These are phyloP conservation scores for Trichopria drosophilae DNA, from an alignment of 2,888 invertebrate species.

Conservation along the genomic window DNA sequence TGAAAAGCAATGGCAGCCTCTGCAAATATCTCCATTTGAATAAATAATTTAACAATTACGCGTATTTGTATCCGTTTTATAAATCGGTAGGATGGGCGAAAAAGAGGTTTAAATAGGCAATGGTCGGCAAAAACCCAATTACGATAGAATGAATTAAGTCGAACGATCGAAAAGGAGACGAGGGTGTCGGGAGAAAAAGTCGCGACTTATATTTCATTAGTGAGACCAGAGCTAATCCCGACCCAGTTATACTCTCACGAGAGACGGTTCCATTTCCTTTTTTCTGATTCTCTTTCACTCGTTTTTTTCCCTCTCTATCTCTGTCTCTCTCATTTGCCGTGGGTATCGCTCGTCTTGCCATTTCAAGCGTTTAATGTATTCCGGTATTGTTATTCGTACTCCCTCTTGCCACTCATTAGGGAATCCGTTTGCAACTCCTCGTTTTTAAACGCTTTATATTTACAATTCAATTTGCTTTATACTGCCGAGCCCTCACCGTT, in stretches of 20 bases:
- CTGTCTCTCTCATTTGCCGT: no score
- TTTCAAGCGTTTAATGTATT: slow-evolving; percentile 46
- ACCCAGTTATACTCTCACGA: slow-evolving; percentile 39
- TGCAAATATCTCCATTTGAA: no score
- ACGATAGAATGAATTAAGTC: slow-evolving; percentile 3
- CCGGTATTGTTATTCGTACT: slow-evolving; percentile 49
- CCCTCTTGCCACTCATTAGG: slow-evolving; percentile 45
- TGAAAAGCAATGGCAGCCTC: no score
- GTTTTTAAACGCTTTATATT: slow-evolving; percentile 51
- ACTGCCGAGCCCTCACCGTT: slow-evolving; percentile 25
- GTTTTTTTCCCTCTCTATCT: background rate
- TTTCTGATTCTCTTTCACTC: slow-evolving; percentile 21
- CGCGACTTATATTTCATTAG: slow-evolving; percentile 40
- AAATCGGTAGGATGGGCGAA: no score
- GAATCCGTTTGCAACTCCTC: slow-evolving; percentile 46
- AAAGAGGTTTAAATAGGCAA: no score
- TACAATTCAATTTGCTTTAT: slow-evolving; percentile 52
- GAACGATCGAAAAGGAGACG: slow-evolving; percentile 4
- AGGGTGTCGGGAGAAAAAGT: slow-evolving; percentile 18
- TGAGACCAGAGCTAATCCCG: slow-evolving; percentile 37
- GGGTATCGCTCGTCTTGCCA: slow-evolving; percentile 30
- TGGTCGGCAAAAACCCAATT: slow-evolving; percentile 6
- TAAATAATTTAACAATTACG: no score
- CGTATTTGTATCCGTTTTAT: no score
- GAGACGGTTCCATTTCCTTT: slow-evolving; percentile 22